A percentile compares a stretch with the other conserved stretches of the same genome.
phyloP scores from a whole-genome alignment of 2,888 invertebrate genomes.

The Micoletzkya japonica region DNA sequence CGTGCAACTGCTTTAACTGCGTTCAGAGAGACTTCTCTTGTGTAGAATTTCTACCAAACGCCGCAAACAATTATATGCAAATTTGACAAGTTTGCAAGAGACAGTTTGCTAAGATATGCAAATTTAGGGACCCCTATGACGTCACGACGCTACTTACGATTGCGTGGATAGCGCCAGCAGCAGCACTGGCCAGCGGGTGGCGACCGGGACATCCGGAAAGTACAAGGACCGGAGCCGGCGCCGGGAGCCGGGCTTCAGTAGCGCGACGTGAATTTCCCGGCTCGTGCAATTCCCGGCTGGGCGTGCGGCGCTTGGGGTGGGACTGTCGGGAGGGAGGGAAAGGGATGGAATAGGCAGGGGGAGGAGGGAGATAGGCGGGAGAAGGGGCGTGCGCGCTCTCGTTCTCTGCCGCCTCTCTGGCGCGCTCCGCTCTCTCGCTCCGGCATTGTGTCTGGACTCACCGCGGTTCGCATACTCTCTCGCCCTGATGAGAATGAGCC shows the following conservation, averaged over 20 bases:
- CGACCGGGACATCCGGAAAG: slow-evolving; percentile 42
- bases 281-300: slow-evolving; percentile 1
- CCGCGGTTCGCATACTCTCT: neutral
- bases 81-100: too few species aligned
- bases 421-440: neutral
- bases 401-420: neutral
- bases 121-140: too few species aligned
- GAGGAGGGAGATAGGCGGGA: slow-evolving; percentile 1
- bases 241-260: neutral
- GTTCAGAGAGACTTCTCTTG: too few species aligned
- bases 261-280: slow-evolving; percentile 9
- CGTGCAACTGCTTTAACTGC: too few species aligned
- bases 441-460: neutral
- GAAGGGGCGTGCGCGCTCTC: slow-evolving; percentile 16
- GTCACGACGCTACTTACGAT: slow-evolving; percentile 44
- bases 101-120: too few species aligned
- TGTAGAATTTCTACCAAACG: too few species aligned
- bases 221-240: neutral
- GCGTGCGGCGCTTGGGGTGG: neutral
- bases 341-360: slow-evolving; percentile 8
- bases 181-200: slow-evolving; percentile 49
- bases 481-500: too few species aligned
- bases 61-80: too few species aligned
- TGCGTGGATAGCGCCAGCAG: slow-evolving; percentile 43
- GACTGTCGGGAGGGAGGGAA: slow-evolving; percentile 1